Evolutionary conservation across 92 coral and sea anemone species (phyloP), one percentile per base, ranked within the genome.

Genomic region (Porites evermanni): DNA sequence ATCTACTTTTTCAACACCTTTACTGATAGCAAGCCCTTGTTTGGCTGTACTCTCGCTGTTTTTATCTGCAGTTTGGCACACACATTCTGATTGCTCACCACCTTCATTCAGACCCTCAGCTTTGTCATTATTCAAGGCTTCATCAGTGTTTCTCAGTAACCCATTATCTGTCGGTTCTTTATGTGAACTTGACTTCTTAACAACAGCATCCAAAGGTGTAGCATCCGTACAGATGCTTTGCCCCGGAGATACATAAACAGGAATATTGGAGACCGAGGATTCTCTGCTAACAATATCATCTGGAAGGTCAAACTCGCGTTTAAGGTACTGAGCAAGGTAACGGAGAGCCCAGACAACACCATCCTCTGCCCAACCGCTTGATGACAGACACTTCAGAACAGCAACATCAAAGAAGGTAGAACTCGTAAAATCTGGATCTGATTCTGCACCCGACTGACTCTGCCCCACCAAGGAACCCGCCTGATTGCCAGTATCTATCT

Each of bases 371-470:
- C 98, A 93, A 26, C 95, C 98, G 54, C 95, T 87, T 9, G 98
- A 92, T 47, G 91, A 90, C 75, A 97, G 75, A 75, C 99, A 97
- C 73, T 96, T 93, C 69, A 97, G 75, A 17, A 97, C 99, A 1
- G 98, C 99, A 64, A 97, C 92, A 74, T 97, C 98, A 67, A 97
- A 97, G 75, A 97, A 97, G 21, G 97, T 84, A 7, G 99, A 93
- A 44, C 85, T 80, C 26, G 93, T 87, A 72, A 91, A 91, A 14
- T 88, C 91, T 14, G 84, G 47, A 50, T 66, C 90, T 7, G 93
- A 88, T 53, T 90, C 93, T 44, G 60, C 78, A 6, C 77, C 74
- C 17, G 59, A 20, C 1, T 53, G 64, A 51, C 21, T 52, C 77
- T 50, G 70, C 12, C 17, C 11, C 13, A 13, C 66, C 6, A 53